Percentiles rank a stretch among this genome's conserved stretches.
Evolutionary conservation across 2,888 invertebrate genomes (phyloP).

Genomic region (Oxystoma pomonae): DNA sequence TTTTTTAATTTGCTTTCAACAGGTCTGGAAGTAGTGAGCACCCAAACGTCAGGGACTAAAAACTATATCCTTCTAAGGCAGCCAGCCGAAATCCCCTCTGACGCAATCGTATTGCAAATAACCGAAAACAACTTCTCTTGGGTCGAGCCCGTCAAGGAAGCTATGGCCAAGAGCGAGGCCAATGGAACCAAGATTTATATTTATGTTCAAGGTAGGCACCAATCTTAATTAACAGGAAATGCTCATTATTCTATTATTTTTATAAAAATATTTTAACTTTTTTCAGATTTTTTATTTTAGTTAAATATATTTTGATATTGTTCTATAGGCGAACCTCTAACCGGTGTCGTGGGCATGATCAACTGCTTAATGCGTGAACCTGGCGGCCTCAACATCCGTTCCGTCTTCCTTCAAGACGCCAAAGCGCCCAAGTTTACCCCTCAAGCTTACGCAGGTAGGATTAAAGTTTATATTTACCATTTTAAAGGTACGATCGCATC

Average conservation of each 20-base stretch:
- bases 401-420: constrained; percentile 65
- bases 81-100: constrained; percentile 41
- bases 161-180: constrained; percentile 62
- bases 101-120: constrained; percentile 57
- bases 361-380: constrained; percentile 87
- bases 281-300: too few relatives aligned
- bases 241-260: too few relatives aligned
- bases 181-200: constrained; percentile 62
- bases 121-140: constrained; percentile 70
- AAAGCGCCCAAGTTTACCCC: constrained; percentile 58
- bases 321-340: constrained; percentile 52
- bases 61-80: constrained; percentile 66
- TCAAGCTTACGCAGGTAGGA: constrained; percentile 50
- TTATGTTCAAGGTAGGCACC: constrained; percentile 58
- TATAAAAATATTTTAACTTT: too few relatives aligned
- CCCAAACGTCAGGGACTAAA: constrained; percentile 61
- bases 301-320: too few relatives aligned
- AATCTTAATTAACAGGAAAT: too few relatives aligned
- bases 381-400: constrained; percentile 74
- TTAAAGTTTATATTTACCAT: too few relatives aligned
- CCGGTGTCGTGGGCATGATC: constrained; percentile 83
- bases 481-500: too few relatives aligned
- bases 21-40: constrained; percentile 55
- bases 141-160: constrained; percentile 76
- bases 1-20: constrained; percentile 29